A percentile compares a stretch with the other conserved stretches of the same genome.
Conservation (phyloP, 2,113 vertebrate species). For the Hydropotes inermis region DNA sequence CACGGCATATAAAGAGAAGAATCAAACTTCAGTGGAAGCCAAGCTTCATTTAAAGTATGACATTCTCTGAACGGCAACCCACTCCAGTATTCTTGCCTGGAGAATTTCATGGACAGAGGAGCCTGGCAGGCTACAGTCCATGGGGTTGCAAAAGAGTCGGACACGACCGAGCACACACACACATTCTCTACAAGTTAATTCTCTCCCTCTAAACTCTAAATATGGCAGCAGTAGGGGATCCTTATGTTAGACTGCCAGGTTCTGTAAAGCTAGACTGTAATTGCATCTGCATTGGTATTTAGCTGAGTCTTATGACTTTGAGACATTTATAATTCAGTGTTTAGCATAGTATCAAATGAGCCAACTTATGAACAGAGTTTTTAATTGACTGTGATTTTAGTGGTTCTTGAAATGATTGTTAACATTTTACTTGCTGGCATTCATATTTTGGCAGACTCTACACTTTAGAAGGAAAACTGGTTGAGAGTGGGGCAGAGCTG, state of each 20-base stretch:
- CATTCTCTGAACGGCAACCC: fast-evolving
- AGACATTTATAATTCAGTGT: not conserved
- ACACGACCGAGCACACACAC: not conserved
- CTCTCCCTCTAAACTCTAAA: not conserved
- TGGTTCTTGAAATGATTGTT: not conserved
- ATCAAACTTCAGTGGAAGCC: not conserved
- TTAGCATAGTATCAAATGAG: not conserved
- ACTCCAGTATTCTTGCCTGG: not conserved
- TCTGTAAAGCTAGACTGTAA: not conserved
- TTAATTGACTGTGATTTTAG: conserved; percentile 26
- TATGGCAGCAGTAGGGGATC: not conserved
- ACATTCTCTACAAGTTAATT: not conserved
- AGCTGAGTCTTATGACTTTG: not conserved
- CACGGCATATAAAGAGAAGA: not conserved
- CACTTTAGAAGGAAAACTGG: conserved; percentile 88
- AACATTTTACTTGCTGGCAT: not conserved
- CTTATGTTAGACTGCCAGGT: not conserved
- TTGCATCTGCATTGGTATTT: not conserved
- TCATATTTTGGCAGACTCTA: conserved; percentile 86
- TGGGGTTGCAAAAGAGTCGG: not conserved
- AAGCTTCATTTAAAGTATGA: not conserved
- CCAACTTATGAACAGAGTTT: not conserved
- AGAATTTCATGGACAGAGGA: not conserved
- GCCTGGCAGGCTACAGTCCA: not conserved
- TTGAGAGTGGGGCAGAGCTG: conserved; percentile 88